Percentiles rank a stretch among this genome's conserved stretches.
phyloP scores from a whole-genome alignment of 2,113 vertebrate genomes.

The Apeltes quadracus region DNA sequence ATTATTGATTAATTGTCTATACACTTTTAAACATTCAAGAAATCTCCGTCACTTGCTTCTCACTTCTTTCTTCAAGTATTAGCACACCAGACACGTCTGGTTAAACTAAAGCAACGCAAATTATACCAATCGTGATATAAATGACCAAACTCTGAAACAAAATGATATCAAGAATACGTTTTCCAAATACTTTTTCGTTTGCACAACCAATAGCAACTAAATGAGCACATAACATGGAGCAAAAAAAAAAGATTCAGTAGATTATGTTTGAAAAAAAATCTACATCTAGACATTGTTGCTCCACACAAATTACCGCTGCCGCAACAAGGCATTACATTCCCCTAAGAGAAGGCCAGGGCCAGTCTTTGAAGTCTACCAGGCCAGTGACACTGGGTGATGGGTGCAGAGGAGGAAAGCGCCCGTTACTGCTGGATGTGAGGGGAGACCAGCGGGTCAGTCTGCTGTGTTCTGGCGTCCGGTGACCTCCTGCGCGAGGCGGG shows the following conservation, averaged over 20 bases:
- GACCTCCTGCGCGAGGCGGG: slow-evolving; percentile 59
- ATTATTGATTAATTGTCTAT: slow-evolving; percentile 78
- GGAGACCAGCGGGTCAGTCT: slow-evolving; percentile 54
- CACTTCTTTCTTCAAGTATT: slow-evolving; percentile 80
- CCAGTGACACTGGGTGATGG: slow-evolving; percentile 48
- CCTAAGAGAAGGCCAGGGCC: slow-evolving; percentile 65
- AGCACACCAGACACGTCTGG: slow-evolving; percentile 76
- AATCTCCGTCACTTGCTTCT: slow-evolving; percentile 62
- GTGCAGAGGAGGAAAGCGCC: slow-evolving; percentile 67
- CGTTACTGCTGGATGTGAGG: slow-evolving; percentile 50
- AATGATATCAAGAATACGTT: slow-evolving; percentile 46
- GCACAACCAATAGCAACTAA: slow-evolving; percentile 89
- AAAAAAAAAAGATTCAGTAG: slow-evolving; percentile 72
- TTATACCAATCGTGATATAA: slow-evolving; percentile 72
- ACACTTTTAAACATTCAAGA: slow-evolving; percentile 80
- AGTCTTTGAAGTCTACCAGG: slow-evolving; percentile 63
- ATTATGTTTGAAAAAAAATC: slow-evolving; percentile 82
- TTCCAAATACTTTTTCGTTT: slow-evolving; percentile 75
- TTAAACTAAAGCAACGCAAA: slow-evolving; percentile 76
- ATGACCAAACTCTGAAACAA: slow-evolving; percentile 82
- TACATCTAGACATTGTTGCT: slow-evolving; percentile 84
- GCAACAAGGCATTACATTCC: slow-evolving; percentile 81
- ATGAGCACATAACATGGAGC: slow-evolving; percentile 86
- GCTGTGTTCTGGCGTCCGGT: slow-evolving; percentile 43
- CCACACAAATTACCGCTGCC: slow-evolving; percentile 70